Evolutionary conservation across 2,797 vertebrate genomes (phyloP).

Genomic region (Squalus acanthias): DNA sequence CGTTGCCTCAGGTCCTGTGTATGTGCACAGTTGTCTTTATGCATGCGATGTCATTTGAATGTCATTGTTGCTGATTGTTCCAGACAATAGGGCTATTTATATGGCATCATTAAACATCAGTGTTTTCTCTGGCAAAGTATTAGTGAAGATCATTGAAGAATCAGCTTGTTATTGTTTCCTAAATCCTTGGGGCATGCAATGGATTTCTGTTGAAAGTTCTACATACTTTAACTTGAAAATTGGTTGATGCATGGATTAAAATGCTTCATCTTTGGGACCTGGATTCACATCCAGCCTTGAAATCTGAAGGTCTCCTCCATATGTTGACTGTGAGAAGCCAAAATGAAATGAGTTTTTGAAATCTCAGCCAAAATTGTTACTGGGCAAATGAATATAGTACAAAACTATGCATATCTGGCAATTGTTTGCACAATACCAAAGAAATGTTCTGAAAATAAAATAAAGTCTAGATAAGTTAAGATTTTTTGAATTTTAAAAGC

Average conservation of each 20-base stretch:
- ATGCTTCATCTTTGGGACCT: neutral
- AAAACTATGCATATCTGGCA: neutral
- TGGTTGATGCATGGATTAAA: conserved; percentile 8
- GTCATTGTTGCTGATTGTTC: conserved; percentile 17
- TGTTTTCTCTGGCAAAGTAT: conserved; percentile 22
- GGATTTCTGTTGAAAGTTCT: neutral
- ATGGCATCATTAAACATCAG: conserved; percentile 31
- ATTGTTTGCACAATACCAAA: neutral
- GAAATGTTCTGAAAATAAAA: neutral
- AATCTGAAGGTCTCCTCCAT: neutral
- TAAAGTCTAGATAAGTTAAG: neutral
- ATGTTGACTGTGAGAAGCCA: neutral
- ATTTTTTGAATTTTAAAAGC: neutral
- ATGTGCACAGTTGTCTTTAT: conserved; percentile 10
- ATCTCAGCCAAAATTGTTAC: neutral
- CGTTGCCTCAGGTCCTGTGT: neutral
- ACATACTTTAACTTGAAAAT: neutral
- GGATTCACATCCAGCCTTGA: neutral
- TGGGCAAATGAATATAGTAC: neutral
- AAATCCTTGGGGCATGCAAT: conserved; percentile 6
- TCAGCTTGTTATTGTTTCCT: neutral
- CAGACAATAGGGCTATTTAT: conserved; percentile 31
- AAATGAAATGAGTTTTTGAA: neutral
- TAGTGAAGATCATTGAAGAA: conserved; percentile 28
- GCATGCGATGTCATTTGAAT: neutral